These are phyloP conservation scores for Chesias legatella DNA, from an alignment of 2,888 invertebrate species.

Conservation along the genomic window DNA sequence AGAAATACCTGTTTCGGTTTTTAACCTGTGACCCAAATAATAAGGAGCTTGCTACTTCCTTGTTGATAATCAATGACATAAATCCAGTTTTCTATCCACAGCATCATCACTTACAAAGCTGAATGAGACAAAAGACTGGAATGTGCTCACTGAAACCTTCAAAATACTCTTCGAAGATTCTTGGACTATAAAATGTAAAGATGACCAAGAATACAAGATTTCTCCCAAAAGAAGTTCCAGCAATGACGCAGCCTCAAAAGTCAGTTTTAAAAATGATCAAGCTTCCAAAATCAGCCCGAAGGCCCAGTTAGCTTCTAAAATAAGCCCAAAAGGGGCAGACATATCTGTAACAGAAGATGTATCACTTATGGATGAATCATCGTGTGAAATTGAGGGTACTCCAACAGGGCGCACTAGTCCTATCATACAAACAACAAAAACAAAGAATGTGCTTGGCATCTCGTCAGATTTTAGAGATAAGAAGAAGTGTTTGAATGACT, in stretches of 20 bases:
- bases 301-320: background rate
- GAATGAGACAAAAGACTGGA: conserved; percentile 56
- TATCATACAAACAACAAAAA: conserved; percentile 54
- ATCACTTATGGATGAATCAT: conserved; percentile 45
- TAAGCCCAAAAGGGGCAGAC: conserved; percentile 12
- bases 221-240: background rate
- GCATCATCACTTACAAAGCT: conserved; percentile 51
- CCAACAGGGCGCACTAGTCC: conserved; percentile 63
- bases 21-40: too few species aligned
- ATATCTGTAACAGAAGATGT: conserved; percentile 32
- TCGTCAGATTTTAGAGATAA: conserved; percentile 51
- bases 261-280: background rate
- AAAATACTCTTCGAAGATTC: conserved; percentile 51
- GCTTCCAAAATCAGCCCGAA: background rate
- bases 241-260: background rate
- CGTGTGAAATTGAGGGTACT: conserved; percentile 62
- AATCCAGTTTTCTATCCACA: conserved; percentile 22
- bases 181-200: conserved; percentile 22
- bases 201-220: conserved; percentile 1
- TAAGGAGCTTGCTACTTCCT: too few species aligned
- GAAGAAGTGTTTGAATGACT: conserved; percentile 58
- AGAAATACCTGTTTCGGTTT: too few species aligned
- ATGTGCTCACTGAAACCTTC: conserved; percentile 48
- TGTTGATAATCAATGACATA: background rate
- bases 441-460: conserved; percentile 29